These are phyloP conservation scores for Lepidurus apus DNA, from an alignment of 1,140 invertebrate species.

Conservation along the genomic window DNA sequence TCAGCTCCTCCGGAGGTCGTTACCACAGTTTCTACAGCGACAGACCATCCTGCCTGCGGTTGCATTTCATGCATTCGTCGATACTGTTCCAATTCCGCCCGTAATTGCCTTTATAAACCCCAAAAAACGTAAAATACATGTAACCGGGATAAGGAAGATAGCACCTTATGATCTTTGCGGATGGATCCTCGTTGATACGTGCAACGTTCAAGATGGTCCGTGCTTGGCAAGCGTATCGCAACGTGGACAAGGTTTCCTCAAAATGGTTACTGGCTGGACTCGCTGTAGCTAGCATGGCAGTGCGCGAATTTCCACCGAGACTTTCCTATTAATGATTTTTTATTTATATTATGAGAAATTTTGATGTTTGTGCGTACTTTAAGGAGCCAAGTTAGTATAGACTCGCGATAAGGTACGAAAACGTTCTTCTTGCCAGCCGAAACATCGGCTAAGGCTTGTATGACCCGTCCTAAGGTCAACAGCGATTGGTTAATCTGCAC, in stretches of 20 bases:
- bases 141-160: neutral
- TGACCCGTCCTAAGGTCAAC: constrained; percentile 77
- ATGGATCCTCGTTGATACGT: constrained; percentile 70
- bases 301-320: constrained; percentile 59
- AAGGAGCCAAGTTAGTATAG: constrained; percentile 41
- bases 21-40: constrained; percentile 7
- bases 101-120: constrained; percentile 4
- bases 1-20: neutral
- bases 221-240: constrained; percentile 80
- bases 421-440: constrained; percentile 49
- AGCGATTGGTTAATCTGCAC: constrained; percentile 72
- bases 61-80: neutral
- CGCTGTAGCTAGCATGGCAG: constrained; percentile 63
- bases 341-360: neutral
- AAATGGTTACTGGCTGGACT: constrained; percentile 70
- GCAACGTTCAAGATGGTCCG: constrained; percentile 79
- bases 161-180: constrained; percentile 55
- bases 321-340: constrained; percentile 48
- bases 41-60: neutral
- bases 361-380: constrained; percentile 35
- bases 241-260: constrained; percentile 75
- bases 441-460: constrained; percentile 56
- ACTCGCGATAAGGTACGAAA: constrained; percentile 54
- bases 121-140: neutral
- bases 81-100: neutral